phyloP scores from a whole-genome alignment of 2,888 invertebrate genomes.

The Napeogenes inachia region DNA sequence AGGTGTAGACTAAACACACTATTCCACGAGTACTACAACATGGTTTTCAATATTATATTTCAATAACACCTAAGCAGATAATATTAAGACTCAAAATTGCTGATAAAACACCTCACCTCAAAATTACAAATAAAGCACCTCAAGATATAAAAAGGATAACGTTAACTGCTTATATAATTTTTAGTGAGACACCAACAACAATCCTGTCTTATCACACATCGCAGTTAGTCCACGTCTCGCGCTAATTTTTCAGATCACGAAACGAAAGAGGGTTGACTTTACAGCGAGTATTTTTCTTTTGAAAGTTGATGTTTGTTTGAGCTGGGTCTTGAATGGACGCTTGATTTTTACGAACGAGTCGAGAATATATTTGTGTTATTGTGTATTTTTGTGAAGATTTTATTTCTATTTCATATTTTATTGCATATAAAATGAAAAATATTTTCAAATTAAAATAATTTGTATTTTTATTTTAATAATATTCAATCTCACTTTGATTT shows the following conservation, averaged over 20 bases:
- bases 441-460: too few relatives aligned
- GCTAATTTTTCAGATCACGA: slow-evolving; percentile 45
- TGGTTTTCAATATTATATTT: too few relatives aligned
- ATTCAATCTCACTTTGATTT: too few relatives aligned
- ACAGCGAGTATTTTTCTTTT: slow-evolving; percentile 27
- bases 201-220: slow-evolving; percentile 2
- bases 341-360: slow-evolving; percentile 26
- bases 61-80: too few relatives aligned
- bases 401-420: too few relatives aligned
- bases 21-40: too few relatives aligned
- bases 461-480: too few relatives aligned
- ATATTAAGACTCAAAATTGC: too few relatives aligned
- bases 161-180: not conserved
- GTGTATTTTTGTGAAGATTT: not conserved
- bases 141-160: not conserved
- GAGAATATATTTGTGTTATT: slow-evolving; percentile 16
- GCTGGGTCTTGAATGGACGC: slow-evolving; percentile 22
- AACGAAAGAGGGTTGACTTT: slow-evolving; percentile 31
- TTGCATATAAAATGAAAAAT: too few relatives aligned
- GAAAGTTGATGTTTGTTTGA: slow-evolving; percentile 26
- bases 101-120: too few relatives aligned
- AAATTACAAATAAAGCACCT: too few relatives aligned
- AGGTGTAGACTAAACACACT: too few relatives aligned
- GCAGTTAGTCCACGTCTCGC: slow-evolving; percentile 20
- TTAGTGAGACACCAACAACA: not conserved